A percentile compares a stretch with the other conserved stretches of the same genome.
phyloP scores from a whole-genome alignment of 2,888 invertebrate genomes.

The Tridacna gigas region DNA sequence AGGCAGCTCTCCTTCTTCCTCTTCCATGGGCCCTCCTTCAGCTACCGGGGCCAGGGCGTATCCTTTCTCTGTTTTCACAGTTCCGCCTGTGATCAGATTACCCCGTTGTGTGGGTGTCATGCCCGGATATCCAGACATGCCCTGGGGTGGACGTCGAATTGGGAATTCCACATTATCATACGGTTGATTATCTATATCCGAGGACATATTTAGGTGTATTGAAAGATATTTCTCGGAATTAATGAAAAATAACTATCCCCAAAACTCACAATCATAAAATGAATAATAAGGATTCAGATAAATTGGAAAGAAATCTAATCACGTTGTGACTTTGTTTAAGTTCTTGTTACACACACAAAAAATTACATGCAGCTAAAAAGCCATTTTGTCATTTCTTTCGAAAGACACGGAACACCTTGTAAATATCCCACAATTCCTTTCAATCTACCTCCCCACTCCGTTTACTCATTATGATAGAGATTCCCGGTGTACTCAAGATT shows the following conservation, averaged over 20 bases:
- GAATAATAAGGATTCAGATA: background rate
- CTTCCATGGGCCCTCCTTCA: conserved; percentile 67
- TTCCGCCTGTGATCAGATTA: conserved; percentile 45
- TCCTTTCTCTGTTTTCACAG: conserved; percentile 63
- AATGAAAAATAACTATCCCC: background rate
- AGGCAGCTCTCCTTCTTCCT: conserved; percentile 62
- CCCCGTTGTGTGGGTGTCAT: conserved; percentile 50
- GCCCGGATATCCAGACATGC: conserved; percentile 60
- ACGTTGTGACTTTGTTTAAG: background rate
- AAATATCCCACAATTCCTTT: background rate
- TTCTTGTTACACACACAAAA: background rate
- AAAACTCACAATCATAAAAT: background rate
- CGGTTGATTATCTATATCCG: conserved; percentile 75
- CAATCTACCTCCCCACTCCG: conserved; percentile 8
- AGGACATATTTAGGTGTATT: conserved; percentile 50
- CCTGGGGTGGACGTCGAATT: conserved; percentile 69
- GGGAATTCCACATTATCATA: conserved; percentile 83
- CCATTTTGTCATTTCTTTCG: background rate
- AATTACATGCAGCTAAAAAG: background rate
- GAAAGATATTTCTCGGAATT: background rate
- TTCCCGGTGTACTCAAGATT: conserved; percentile 14
- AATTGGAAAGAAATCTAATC: too few relatives aligned
- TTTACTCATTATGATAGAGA: conserved; percentile 13
- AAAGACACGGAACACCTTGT: conserved; percentile 2
- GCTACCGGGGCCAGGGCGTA: conserved; percentile 73